Base-by-base conservation (phyloP, 2,797 vertebrate genomes). In the Enteromius radiatus region DNA sequence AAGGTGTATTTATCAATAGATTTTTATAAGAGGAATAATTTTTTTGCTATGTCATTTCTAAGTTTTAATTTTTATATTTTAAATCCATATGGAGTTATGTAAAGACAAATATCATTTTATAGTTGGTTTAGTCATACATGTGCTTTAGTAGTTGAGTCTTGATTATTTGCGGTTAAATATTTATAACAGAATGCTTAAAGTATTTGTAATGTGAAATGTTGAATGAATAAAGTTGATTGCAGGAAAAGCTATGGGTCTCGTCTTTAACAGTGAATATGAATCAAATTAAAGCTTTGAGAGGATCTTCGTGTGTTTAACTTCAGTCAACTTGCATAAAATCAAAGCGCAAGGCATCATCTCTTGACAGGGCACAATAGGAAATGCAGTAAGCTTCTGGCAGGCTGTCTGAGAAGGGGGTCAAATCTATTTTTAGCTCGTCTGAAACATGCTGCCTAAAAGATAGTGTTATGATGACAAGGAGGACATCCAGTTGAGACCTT, bases 171-270 rank as follows among this genome's bases (percentile, higher is more conserved):
- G 97, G 98, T 98, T 98, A 97, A 99, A 97, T 99, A 97, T 99
- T 99, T 99, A 97, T 98, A 99, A 97, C 96, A 97, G 97, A 99
- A 98, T 98, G 97, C 98, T 97, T 98, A 97, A 99, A 99, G 98
- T 99, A 98, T 99, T 98, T 99, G 98, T 99, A 99, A 98, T 97
- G 97, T 99, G 97, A 98, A 96, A 98, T 99, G 98, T 99, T 98
- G 98, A 98, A 99, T 95, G 97, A 99, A 98, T 99, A 98, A 99
- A 99, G 97, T 96, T 96, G 96, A 97, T 97, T 97, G 97, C 97
- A 88, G 95, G 92, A 92, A 92, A 90, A 88, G 88, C 84, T 47
- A 65, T 4, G 65, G 36, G 36, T 23, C 12, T 82, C 64, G 71
- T 75, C n/a, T 76, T 31, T 38, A 56, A 14, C n/a, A 11, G n/a